Base-by-base conservation (phyloP, 2,888 invertebrate species). In the Unio pictorum region DNA sequence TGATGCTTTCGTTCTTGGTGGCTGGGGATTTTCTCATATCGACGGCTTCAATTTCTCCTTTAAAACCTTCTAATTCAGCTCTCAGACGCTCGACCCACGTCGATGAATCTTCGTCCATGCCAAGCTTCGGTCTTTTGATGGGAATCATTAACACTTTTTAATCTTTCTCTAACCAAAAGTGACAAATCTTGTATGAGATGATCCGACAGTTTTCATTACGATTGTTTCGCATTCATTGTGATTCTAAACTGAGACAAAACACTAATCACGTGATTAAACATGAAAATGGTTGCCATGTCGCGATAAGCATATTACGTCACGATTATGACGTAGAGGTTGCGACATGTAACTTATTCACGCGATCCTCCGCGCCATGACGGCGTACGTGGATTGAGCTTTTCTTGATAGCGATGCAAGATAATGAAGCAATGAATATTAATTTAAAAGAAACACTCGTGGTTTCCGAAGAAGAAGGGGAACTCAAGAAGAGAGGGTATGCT, bases 401-500 rank as follows among this genome's bases (percentile, higher is more conserved):
- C 1, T 45, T 11, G 45, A 45, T 11, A 45, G 11, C 45, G 8
- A 45, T 59, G 23, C 55, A 62, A 59, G 28, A n/a, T 66, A 26
- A 63, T n/a, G 26, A 34, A 45, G 45, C n/a, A 60, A 55, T 61
- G 34, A 68, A 34, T 54, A 75, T 70, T 71, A 69, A 65, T 62
- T 67, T 69, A 23, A 70, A 70, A 72, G 69, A 73, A 58, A 71
- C 67, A 8, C 65, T 78, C 15, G 75, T 78, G 15, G 71, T 80
- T 56, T 78, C 82, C 17, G 86, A 86, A 61, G 87, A 88, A 62
- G 89, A 88, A 66, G 81, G 83, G 1, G 88, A 89, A 68, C 78
- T 90, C 34, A 85, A 82, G 69, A 88, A 87, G 64, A 77, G 84
- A 26, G 93, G 92, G 1, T 93, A 92, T 79, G 87, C 86, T n/a